A percentile compares a stretch with the other conserved stretches of the same genome.
phyloP scores from a whole-genome alignment of 2,113 vertebrate genomes.

The Nycticryphes semicollaris region DNA sequence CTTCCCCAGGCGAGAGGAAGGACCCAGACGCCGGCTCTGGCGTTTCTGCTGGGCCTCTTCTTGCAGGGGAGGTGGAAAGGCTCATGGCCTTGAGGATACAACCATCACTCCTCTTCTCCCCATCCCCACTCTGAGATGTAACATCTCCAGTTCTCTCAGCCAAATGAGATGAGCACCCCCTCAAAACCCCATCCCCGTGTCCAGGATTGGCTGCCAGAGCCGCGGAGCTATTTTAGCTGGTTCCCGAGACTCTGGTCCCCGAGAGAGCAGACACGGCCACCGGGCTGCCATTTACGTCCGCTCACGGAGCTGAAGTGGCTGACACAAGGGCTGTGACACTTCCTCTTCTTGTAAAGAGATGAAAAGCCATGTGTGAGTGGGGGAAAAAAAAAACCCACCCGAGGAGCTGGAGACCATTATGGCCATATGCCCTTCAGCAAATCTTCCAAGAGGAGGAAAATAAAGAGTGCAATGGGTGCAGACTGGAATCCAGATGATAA shows the following conservation, averaged over 20 bases:
- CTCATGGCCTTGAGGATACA: rapidly evolving
- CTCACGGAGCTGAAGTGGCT: background rate
- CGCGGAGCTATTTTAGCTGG: rapidly evolving
- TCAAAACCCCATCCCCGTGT: rapidly evolving
- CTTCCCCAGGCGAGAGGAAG: background rate
- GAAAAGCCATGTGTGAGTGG: background rate
- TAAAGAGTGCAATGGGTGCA: background rate
- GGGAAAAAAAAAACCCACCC: background rate
- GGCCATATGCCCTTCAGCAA: background rate
- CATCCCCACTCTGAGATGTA: rapidly evolving
- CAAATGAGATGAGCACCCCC: background rate
- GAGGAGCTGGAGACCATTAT: background rate
- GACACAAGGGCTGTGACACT: background rate
- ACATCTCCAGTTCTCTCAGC: background rate
- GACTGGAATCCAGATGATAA: background rate
- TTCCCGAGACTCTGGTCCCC: background rate
- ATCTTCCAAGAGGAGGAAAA: background rate
- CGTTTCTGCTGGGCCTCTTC: background rate
- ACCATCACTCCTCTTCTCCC: background rate
- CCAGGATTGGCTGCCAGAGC: background rate
- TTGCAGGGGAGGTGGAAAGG: rapidly evolving
- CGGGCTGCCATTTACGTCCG: background rate
- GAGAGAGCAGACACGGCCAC: background rate
- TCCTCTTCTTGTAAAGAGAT: background rate
- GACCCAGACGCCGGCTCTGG: background rate